Evolutionary conservation across 2,797 vertebrate species (phyloP), one percentile per base, ranked within the genome.

Genomic region (Miichthys miiuy): DNA sequence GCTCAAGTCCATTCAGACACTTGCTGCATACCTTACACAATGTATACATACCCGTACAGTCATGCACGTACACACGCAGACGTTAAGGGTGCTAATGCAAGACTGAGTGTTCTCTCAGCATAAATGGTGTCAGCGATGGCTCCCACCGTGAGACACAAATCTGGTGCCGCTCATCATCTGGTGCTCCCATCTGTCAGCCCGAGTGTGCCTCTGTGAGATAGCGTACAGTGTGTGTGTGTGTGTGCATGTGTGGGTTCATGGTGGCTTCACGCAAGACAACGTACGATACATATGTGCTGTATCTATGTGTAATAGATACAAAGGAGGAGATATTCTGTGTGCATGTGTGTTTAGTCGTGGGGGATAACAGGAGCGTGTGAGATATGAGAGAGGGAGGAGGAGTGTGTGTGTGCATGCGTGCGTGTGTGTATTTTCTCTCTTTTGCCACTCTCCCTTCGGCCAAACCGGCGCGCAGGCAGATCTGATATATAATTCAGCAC

Each of bases 101-200:
- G 89, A 83, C 81, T 44, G 78, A 82, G 85, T 89, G 90, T 94
- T 94, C 87, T 89, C 87, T 89, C 90, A 52, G 89, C 83, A 89
- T 93, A 92, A 94, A 93, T 75, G 89, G 93, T 93, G 92, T 94
- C 94, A 91, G 88, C 81, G 23, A 88, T 75, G 88, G 88, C 89
- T 92, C 92, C 90, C 83, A 91, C 90, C 67, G 88, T 68, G 91
- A 91, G 80, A 93, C 88, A 92, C 88, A 91, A 93, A 93, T 94
- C 90, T 93, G 92, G 90, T 91, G 86, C 73, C 66, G 82, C 91
- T 89, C 93, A 92, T 95, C 94, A 95, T 96, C 94, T 94, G 94
- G 85, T 93, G 80, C 76, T 88, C 82, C 95, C 94, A 96, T 96
- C 95, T 96, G 94, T 93, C 92, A 89, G 77, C 76, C 54, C 3